Base-by-base conservation (phyloP, 2,113 vertebrate species). In the Sinocyclocheilus anshuiensis region DNA sequence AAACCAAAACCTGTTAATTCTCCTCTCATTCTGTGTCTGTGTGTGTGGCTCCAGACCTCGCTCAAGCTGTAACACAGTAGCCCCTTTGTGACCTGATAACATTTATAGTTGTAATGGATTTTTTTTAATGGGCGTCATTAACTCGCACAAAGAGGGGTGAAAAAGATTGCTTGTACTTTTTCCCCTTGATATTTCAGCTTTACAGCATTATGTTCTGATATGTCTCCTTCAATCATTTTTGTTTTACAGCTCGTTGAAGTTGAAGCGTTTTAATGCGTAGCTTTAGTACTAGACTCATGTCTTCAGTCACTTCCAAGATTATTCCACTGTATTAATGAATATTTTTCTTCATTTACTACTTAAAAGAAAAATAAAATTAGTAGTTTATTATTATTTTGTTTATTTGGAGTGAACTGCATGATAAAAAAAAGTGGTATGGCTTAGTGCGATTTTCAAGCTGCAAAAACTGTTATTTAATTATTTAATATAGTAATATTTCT, bases 81-180 rank as follows among this genome's bases (percentile, higher is more conserved):
- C 88, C 91, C 89, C 91, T 89, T 78, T 89, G 89, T 94, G 93
- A 94, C 94, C 94, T 90, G 94, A 95, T 95, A 95, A 95, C 95
- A 95, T 95, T 95, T 95, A 94, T 94, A 94, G 95, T 95, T 93
- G 93, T 95, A 95, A 95, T 95, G 94, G 95, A 92, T 95, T 95
- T 95, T 75, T 95, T 92, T 95, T 95, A 94, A 95, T 95, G 92
- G 92, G 92, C 3, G 88, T 95, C 95, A 95, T 95, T 95, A 95
- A 95, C 93, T 93, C 77, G 91, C 67, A 89, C 80, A 59, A 89
- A 94, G 91, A 92, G 92, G 89, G 90, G 88, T 91, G 89, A 88
- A 88, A 92, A 90, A 93, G 92, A 94, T 95, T 92, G 92, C 92
- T 92, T 93, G 92, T 90, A 89, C 93, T 91, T 94, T 93, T 92